Evolutionary conservation across 2,797 vertebrate genomes (phyloP), one percentile per base, ranked within the genome.

Genomic region (Amblyopsis hoosieri): DNA sequence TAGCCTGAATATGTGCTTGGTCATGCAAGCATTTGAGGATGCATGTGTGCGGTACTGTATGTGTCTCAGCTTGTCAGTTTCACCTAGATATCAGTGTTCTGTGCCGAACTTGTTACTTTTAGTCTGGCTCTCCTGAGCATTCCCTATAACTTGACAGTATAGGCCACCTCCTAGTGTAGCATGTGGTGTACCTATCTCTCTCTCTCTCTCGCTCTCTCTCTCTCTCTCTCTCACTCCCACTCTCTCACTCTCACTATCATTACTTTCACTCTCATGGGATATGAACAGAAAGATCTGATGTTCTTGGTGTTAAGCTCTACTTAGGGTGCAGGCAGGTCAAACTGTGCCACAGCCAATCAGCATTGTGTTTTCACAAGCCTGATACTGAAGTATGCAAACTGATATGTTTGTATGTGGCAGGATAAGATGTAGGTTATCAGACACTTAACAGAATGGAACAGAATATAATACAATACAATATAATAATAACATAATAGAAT

Each of bases 131-230:
- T 66, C 15, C 13, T 9, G 14, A 31, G 54, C 49, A 12, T 33
- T 58, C 15, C 33, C 14, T 56, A 47, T 19, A 48, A n/a, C 11
- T 4, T 74, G n/a, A 59, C 31, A 51, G 23, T 56, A 29, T 56
- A 29, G 1, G 23, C 23, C 4, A 2, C 23, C 42, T 10, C 0
- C 15, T 60, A 31, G 19, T 52, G 15, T 47, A 12, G n/a, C 42
- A 53, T 54, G 10, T 45, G 13, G 33, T 47, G 29, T 17, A 48
- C 9, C 19, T 53, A 0, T 29, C 4, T 3, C 9, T 5, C 12
- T 12, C 10, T 7, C 17, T n/a, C 5, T 54, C 57, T 58, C 45
- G 7, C 48, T 1, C 23, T 10, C 10, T 4, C 47, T 54, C 23
- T 7, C 37, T 9, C 37, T 37, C 33, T 37, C 33, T 37, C 48